phyloP scores from a whole-genome alignment of 2,113 vertebrate species.

The Ophthalmolycus amberensis region DNA sequence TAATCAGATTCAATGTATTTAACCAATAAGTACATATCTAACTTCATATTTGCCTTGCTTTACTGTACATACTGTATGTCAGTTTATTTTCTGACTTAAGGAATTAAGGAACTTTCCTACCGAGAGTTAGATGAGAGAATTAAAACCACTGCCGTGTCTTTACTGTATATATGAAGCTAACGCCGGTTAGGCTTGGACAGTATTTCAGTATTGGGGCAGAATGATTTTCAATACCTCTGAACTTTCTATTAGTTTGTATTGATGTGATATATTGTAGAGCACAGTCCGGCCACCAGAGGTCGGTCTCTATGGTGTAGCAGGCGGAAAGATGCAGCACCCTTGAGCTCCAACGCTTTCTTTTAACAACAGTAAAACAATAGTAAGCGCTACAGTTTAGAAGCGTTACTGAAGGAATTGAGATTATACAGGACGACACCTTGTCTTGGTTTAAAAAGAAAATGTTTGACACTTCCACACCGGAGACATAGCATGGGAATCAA shows the following conservation, averaged over 20 bases:
- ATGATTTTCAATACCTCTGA: no score
- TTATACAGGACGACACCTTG: conserved; percentile 7
- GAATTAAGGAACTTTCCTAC: not conserved
- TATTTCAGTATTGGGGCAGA: not conserved
- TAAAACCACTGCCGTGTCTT: not conserved
- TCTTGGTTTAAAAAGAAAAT: conserved; percentile 25
- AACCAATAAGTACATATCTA: not conserved
- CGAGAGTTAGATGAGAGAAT: not conserved
- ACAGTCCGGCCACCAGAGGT: not conserved
- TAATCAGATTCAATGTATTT: not conserved
- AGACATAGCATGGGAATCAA: not conserved
- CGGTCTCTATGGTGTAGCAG: not conserved
- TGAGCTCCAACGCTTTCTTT: conserved; percentile 24
- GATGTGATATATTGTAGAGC: not conserved
- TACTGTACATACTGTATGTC: not conserved
- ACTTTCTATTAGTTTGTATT: not conserved
- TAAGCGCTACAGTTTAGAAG: conserved; percentile 1
- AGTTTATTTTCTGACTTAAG: not conserved
- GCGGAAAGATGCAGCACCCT: conserved; percentile 14
- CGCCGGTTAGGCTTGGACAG: not conserved
- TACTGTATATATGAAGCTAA: not conserved
- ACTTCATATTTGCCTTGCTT: not conserved
- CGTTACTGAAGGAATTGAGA: conserved; percentile 6
- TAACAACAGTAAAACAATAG: not conserved
- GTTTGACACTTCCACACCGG: conserved; percentile 21